Conservation (phyloP, 2,888 invertebrate genomes). For the Drosophila neonasuta region DNA sequence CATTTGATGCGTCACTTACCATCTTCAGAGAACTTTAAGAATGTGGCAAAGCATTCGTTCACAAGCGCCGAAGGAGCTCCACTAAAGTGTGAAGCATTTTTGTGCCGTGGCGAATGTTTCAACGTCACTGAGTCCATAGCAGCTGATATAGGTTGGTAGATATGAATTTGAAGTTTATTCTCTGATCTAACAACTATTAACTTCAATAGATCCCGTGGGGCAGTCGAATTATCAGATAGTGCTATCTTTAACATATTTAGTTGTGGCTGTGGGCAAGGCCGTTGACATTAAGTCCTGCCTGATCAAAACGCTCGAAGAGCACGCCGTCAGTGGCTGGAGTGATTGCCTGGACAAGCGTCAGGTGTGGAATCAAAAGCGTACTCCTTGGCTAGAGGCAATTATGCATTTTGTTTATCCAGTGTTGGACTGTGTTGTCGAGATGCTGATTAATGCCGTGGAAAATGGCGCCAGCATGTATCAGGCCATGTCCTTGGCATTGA, state of each 20-base stretch:
- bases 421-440: constrained; percentile 86
- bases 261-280: constrained; percentile 86
- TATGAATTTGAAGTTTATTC: too few species aligned
- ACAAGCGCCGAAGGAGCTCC: constrained; percentile 68
- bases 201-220: constrained; percentile 80
- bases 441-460: constrained; percentile 87
- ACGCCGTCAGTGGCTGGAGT: constrained; percentile 85
- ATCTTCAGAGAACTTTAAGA: constrained; percentile 80
- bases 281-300: constrained; percentile 86
- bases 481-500: constrained; percentile 89
- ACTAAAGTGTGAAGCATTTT: constrained; percentile 85
- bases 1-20: constrained; percentile 84
- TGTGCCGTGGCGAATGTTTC: constrained; percentile 87
- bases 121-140: constrained; percentile 79
- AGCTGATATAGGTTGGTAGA: constrained; percentile 68
- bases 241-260: constrained; percentile 85
- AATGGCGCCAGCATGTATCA: constrained; percentile 91
- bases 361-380: constrained; percentile 92
- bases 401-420: constrained; percentile 86
- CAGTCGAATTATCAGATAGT: constrained; percentile 85
- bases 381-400: constrained; percentile 90
- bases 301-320: constrained; percentile 85
- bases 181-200: not conserved
- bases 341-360: constrained; percentile 89
- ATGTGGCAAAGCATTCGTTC: constrained; percentile 81